Evolutionary conservation across 2,888 invertebrate species (phyloP), one percentile per base, ranked within the genome.

Genomic region (Caenorhabditis sp.): DNA sequence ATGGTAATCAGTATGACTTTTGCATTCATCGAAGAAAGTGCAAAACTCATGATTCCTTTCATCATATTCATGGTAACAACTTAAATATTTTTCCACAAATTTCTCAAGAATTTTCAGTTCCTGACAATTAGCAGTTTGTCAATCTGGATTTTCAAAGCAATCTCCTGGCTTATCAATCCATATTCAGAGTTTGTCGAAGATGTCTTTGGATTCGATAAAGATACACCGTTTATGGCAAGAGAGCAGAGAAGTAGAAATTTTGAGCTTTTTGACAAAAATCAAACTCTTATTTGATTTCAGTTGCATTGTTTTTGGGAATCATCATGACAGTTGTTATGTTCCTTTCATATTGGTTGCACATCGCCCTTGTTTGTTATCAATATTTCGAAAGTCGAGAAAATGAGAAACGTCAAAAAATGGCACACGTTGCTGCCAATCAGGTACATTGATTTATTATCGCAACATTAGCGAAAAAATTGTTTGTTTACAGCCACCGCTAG

Each of bases 351-450:
- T 69, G 70, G 54, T 66, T 78, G 17, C 70, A 76, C 19, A 71
- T 74, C 17, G 71, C 67, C 17, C 55, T 78, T 26, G 54, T 54
- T 1, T 68, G 68, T 49, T 76, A 78, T 50, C 59, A 66, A 19
- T 78, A 78, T 50, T 78, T 76, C 53, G 72, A 76, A 37, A 76
- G 76, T 49, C 59, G 76, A 53, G 62, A 59, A 2, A 55, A 69
- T 12, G 78, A 73, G 27, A 43, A 57, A 17, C 66, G 51, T 54
- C 67, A 67, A 24, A 73, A 68, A 57, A 53, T 53, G n/a, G 62
- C 60, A 12, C 19, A 49, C 14, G 49, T 69, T 24, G 65, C 72
- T 27, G 43, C 53, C 24, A 21, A 61, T 23, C 53, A 24, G 58
- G 66, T 66, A 37, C 26, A 10, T 12, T n/a, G 5, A 17, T 26